Conservation (phyloP, 2,888 invertebrate genomes). For the Limnephilus auricula region DNA sequence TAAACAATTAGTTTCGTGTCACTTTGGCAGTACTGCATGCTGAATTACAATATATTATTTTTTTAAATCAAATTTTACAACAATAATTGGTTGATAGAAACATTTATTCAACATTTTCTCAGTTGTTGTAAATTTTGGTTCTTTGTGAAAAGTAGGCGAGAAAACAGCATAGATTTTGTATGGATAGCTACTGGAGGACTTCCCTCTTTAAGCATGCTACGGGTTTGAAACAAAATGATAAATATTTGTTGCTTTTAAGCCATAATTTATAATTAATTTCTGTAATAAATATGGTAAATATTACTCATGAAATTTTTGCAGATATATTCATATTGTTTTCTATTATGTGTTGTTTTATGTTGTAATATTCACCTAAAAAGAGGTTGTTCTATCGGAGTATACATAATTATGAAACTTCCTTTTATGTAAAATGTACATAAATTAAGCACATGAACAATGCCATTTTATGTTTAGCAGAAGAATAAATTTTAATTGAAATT, state of each 20-base stretch:
- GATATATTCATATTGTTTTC: not conserved
- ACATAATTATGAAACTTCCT: not conserved
- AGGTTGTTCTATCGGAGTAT: not conserved
- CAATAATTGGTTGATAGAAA: not conserved
- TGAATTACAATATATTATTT: not conserved
- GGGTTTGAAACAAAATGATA: not conserved
- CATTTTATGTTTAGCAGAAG: not conserved
- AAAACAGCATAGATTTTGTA: not conserved
- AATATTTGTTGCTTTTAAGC: not conserved
- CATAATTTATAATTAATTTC: not conserved
- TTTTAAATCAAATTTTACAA: not conserved
- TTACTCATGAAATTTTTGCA: not conserved
- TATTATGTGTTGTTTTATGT: not conserved
- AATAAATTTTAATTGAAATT: not conserved
- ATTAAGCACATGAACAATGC: not conserved
- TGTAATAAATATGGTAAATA: not conserved
- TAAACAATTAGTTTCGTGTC: no score
- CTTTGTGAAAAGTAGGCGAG: not conserved
- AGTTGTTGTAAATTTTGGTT: not conserved
- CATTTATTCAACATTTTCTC: not conserved
- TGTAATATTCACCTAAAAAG: not conserved
- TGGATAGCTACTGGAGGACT: not conserved
- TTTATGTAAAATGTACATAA: not conserved
- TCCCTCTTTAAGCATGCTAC: not conserved
- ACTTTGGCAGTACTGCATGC: no score